These are phyloP conservation scores for Cyrtorhinus lividipennis DNA, from an alignment of 1,140 invertebrate species.

Conservation along the genomic window DNA sequence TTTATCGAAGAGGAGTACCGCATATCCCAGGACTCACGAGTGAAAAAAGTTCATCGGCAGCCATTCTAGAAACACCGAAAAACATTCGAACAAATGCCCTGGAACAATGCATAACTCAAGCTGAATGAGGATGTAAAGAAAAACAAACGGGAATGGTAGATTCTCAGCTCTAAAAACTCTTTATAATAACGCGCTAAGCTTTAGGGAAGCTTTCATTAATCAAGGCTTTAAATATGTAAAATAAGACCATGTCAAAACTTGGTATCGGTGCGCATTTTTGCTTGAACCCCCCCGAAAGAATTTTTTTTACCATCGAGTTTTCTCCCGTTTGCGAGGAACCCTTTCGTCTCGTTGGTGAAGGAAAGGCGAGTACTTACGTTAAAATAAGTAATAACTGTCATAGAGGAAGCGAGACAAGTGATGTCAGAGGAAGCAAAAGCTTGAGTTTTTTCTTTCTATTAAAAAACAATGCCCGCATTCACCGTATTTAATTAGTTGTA, in stretches of 20 bases:
- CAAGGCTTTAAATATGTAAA: background rate
- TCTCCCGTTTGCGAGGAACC: background rate
- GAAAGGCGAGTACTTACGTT: slow-evolving; percentile 5
- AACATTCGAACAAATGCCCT: too few species aligned
- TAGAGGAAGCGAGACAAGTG: background rate
- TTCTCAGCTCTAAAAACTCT: too few species aligned
- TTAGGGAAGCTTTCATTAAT: too few species aligned
- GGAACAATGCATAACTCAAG: too few species aligned
- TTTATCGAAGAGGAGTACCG: too few species aligned
- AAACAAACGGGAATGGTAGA: too few species aligned
- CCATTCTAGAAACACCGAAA: too few species aligned
- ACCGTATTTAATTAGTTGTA: slow-evolving; percentile 8
- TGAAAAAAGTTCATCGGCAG: too few species aligned
- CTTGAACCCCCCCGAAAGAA: background rate
- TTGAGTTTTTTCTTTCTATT: slow-evolving; percentile 2
- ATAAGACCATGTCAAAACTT: background rate
- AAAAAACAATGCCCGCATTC: slow-evolving; percentile 4
- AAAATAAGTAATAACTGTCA: slow-evolving; percentile 10
- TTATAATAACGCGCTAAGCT: too few species aligned
- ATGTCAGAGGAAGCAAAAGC: background rate
- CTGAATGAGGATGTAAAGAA: too few species aligned
- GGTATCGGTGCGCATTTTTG: background rate
- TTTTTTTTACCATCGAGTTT: background rate
- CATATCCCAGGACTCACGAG: too few species aligned
- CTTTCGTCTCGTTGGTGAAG: slow-evolving; percentile 1